Evolutionary conservation across 2,113 vertebrate species (phyloP), one percentile per base, ranked within the genome.

Genomic region (Acinonyx jubatus): DNA sequence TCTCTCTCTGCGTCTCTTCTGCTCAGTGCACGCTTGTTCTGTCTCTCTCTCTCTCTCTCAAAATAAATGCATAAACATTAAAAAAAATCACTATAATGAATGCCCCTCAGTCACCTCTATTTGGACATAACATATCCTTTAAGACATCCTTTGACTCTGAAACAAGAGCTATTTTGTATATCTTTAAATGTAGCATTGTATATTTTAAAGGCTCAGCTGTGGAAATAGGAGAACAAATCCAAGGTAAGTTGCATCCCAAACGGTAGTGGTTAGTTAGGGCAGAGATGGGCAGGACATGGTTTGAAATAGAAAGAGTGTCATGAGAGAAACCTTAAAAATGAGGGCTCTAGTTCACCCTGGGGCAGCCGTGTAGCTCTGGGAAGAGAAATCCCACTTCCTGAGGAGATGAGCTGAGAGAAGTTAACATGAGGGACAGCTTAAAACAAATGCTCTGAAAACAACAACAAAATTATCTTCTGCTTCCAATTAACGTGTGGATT

Each of bases 401-500:
- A 18, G 48, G 12, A n/a, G 6, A 65, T 15, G 10, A 74, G 23
- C 7, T 11, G 31, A 65, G 45, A 81, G 12, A 71, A 74, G 33
- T n/a, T 41, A 68, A 63, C 45, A 68, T 73, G 45, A 48, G 18
- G 93, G 71, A 50, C 2, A 57, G 33, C 83, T 66, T 38, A 52
- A 93, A 93, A 74, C 18, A 96, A 74, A 45, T 0, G 7, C 69
- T 76, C 55, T 15, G 31, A 83, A 92, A 91, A 38, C 23, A 69
- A 91, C 36, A 63, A 73, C 76, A 52, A 95, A 83, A 83, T 83
- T 73, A 85, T 93, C 89, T 91, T 93, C 61, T 84, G 69, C 18
- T 96, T 83, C 45, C 71, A 95, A 87, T 88, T 94, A 86, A 91
- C 41, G 57, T 94, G 61, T 87, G 21, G 36, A 57, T 57, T 96